Evolutionary conservation across 2,888 invertebrate genomes (phyloP).

Genomic region (Sepioteuthis lessoniana): DNA sequence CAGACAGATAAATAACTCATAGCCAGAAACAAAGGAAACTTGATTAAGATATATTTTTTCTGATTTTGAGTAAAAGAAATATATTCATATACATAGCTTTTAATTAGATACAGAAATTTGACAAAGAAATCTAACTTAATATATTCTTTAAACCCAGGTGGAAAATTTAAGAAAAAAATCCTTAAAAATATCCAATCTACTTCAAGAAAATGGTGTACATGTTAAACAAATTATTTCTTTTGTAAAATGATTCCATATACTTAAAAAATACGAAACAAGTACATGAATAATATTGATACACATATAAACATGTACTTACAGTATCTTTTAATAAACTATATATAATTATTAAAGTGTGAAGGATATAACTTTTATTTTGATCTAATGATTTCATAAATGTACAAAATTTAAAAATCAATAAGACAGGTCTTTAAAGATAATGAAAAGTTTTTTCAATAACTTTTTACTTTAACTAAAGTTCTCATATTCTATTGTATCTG

Average conservation of each 20-base stretch:
- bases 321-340: neutral
- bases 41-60: neutral
- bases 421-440: neutral
- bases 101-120: neutral
- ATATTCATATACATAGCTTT: neutral
- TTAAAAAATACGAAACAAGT: no score
- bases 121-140: neutral
- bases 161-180: neutral
- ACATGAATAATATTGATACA: neutral
- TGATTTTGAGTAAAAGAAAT: neutral
- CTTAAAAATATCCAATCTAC: neutral
- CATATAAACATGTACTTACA: neutral
- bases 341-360: neutral
- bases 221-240: neutral
- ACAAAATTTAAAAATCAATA: neutral
- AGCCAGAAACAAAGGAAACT: slow-evolving; percentile 33
- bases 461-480: no score
- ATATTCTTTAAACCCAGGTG: neutral
- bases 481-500: no score
- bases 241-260: neutral
- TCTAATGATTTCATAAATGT: neutral
- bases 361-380: neutral
- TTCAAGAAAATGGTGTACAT: neutral
- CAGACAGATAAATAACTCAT: neutral
- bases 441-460: no score